Evolutionary conservation across 2,113 vertebrate species (phyloP).

Genomic region (Misgurnus mizolepis): DNA sequence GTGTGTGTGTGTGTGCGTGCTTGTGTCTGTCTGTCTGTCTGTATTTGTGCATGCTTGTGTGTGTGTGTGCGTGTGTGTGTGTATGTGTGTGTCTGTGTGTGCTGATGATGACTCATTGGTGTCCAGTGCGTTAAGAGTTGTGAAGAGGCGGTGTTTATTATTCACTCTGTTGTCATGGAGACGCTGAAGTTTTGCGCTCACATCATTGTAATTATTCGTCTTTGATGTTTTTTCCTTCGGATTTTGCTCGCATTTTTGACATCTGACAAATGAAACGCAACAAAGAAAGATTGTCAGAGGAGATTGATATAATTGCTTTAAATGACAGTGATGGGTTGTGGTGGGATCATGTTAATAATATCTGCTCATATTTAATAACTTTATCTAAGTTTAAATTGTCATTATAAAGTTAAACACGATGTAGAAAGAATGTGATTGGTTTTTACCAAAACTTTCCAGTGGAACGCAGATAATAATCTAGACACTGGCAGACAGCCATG

Average conservation of each 20-base stretch:
- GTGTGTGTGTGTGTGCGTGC: too few species aligned
- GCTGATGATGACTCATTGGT: constrained; percentile 69
- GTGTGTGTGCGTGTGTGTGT: constrained; percentile 31
- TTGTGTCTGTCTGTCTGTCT: neutral
- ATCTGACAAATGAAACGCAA: constrained; percentile 49
- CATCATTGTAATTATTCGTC: constrained; percentile 66
- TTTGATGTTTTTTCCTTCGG: constrained; percentile 47
- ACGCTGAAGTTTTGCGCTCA: constrained; percentile 62
- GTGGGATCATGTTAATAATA: too few species aligned
- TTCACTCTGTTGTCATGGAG: constrained; percentile 71
- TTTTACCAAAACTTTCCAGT: neutral
- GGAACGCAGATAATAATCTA: neutral
- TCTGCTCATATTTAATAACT: neutral
- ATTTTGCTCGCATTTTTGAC: constrained; percentile 54
- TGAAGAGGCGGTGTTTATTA: constrained; percentile 75
- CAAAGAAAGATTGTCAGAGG: constrained; percentile 34
- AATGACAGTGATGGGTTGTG: neutral
- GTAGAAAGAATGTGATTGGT: neutral
- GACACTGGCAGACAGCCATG: constrained; percentile 13
- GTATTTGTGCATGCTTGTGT: constrained; percentile 27
- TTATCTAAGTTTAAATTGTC: neutral
- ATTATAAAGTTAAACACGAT: too few species aligned
- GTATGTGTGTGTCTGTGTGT: constrained; percentile 62
- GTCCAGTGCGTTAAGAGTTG: constrained; percentile 63
- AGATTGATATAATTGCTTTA: neutral